Base-by-base conservation (phyloP, 1,140 invertebrate genomes). In the Zaprionus nigranus region DNA sequence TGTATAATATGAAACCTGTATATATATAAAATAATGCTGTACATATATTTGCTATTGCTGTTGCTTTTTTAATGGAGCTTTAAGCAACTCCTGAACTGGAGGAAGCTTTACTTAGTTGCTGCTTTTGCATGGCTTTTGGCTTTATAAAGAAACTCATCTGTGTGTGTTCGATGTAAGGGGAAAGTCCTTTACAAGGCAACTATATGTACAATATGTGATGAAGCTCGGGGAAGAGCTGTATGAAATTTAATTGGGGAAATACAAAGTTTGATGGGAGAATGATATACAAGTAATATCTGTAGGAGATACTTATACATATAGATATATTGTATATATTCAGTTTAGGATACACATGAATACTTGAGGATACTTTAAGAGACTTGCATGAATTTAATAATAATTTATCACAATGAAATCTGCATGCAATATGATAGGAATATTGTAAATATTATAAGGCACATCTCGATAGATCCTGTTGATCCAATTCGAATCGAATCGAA, bases 71-170 rank as follows among this genome's bases (percentile, higher is more conserved):
- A 34, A 46, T 46, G 40, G 3, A 34, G 46, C 46, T 51, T 51
- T 24, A 24, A 51, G 22, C 20, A 51, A 51, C 40, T 51, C 46
- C 20, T 24, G 46, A 51, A 51, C 17, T 24, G 46, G 20, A 22
- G 46, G 7, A 51, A 12, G 46, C 30, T 24, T 54, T n/a, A 46
- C 13, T 56, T 40, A 46, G 36, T 15, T 38, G 40, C 24, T 15
- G 28, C 57, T 53, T 28, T n/a, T 22, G 62, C 34, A 51, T 51
- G 46, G 46, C 34, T 22, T 38, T 49, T 30, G 28, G n/a, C n/a
- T 43, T 62, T 30, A 53, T 46, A 46, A 46, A 46, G 7, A 46
- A 17, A 46, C 7, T 46, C n/a, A 46, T 46, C 40, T 46, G 17
- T 46, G n/a, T 46, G n/a, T 46, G 40, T 20, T n/a, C n/a, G 13